phyloP scores from a whole-genome alignment of 2,888 invertebrate species.

The Cantharis rufa region DNA sequence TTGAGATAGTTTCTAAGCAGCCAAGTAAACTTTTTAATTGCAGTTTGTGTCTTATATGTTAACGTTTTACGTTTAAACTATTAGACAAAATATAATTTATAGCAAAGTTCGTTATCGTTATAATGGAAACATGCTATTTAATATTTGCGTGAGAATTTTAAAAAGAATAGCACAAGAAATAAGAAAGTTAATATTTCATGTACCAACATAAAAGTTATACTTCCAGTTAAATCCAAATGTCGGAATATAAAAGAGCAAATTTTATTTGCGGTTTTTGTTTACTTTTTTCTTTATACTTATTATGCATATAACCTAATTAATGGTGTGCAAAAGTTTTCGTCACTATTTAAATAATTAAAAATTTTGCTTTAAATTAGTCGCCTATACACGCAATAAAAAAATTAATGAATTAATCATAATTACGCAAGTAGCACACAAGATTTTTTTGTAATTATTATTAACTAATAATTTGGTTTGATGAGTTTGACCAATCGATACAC shows the following conservation, averaged over 20 bases:
- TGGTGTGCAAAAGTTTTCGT: background rate
- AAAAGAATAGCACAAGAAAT: background rate
- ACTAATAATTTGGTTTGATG: background rate
- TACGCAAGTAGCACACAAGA: background rate
- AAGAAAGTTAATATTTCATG: background rate
- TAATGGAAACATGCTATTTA: background rate
- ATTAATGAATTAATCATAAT: background rate
- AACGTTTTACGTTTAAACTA: background rate
- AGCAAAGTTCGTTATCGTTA: background rate
- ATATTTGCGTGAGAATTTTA: background rate
- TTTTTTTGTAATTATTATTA: background rate
- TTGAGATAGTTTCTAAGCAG: constrained; percentile 20
- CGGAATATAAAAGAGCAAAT: background rate
- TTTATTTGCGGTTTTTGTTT: background rate
- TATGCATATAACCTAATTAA: background rate
- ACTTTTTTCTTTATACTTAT: too few relatives aligned
- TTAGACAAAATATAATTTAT: background rate
- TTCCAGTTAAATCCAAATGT: background rate
- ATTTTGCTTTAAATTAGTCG: background rate
- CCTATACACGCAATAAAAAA: background rate
- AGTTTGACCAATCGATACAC: background rate
- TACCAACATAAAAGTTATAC: background rate
- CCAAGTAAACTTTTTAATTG: background rate
- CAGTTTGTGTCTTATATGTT: background rate
- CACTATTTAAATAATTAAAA: background rate